Evolutionary conservation across 2,797 vertebrate species (phyloP).

Genomic region (Ptychadena robeensis): DNA sequence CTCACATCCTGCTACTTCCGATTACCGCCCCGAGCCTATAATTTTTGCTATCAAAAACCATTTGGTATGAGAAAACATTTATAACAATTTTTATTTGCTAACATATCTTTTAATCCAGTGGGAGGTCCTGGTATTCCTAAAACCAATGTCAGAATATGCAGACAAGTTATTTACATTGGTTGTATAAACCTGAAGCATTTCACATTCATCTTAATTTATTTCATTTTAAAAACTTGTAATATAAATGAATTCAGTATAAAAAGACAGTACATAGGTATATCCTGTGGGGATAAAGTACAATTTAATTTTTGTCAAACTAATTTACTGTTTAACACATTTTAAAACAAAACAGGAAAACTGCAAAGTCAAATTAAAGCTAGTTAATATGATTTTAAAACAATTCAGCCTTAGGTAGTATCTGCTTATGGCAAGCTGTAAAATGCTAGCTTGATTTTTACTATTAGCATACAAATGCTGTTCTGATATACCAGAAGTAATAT

Average conservation of each 20-base stretch:
- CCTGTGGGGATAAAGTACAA: slow-evolving; percentile 12
- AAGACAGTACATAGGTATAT: not conserved
- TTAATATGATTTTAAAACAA: slow-evolving; percentile 11
- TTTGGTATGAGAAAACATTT: too few relatives aligned
- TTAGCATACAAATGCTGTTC: not conserved
- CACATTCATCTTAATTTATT: not conserved
- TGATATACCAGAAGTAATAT: too few relatives aligned
- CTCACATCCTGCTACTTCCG: too few relatives aligned
- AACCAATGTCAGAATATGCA: not conserved
- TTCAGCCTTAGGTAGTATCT: slow-evolving; percentile 20
- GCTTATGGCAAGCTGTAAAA: not conserved
- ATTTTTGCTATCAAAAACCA: too few relatives aligned
- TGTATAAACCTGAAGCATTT: not conserved
- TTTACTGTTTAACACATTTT: not conserved
- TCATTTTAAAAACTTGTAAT: not conserved
- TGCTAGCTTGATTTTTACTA: not conserved
- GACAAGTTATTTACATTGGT: not conserved
- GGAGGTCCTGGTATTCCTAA: not conserved
- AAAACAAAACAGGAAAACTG: not conserved
- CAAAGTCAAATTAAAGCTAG: not conserved
- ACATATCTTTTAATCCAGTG: not conserved
- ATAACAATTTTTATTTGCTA: not conserved
- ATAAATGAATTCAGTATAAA: slow-evolving; percentile 5
- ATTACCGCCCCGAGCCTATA: too few relatives aligned
- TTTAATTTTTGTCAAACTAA: slow-evolving; percentile 11